Evolutionary conservation across 2,113 vertebrate genomes (phyloP).

Genomic region (Aplodontia rufa): DNA sequence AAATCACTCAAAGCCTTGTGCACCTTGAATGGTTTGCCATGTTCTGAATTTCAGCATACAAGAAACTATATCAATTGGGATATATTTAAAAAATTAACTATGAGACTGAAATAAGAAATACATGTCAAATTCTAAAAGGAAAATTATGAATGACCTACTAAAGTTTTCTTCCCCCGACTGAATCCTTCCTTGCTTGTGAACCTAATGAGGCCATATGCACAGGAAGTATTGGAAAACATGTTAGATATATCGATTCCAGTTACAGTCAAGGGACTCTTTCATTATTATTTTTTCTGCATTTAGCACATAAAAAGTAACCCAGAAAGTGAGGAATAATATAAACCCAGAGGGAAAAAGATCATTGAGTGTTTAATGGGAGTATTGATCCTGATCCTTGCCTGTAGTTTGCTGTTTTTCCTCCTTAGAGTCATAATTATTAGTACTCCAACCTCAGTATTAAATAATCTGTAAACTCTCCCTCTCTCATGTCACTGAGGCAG

Average conservation of each 20-base stretch:
- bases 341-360: slow-evolving; percentile 38
- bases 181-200: background rate
- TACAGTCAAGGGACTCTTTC: slow-evolving; percentile 50
- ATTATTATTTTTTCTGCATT: slow-evolving; percentile 54
- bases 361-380: slow-evolving; percentile 58
- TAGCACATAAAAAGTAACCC: slow-evolving; percentile 7
- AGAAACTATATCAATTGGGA: background rate
- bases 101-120: background rate
- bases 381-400: slow-evolving; percentile 57
- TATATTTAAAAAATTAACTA: background rate
- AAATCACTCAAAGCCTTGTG: background rate
- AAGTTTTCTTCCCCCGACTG: background rate
- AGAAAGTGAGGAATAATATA: slow-evolving; percentile 47
- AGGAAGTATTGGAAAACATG: slow-evolving; percentile 38
- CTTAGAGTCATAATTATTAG: slow-evolving; percentile 12
- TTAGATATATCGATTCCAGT: slow-evolving; percentile 57
- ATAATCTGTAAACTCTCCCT: background rate
- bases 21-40: background rate
- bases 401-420: background rate
- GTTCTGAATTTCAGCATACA: background rate
- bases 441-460: background rate
- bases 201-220: slow-evolving; percentile 13
- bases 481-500: background rate
- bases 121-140: background rate
- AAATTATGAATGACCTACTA: slow-evolving; percentile 1